Percentiles rank a stretch among this genome's conserved stretches.
Conservation (phyloP, 2,113 vertebrate species). For the Barnardius zonarius region DNA sequence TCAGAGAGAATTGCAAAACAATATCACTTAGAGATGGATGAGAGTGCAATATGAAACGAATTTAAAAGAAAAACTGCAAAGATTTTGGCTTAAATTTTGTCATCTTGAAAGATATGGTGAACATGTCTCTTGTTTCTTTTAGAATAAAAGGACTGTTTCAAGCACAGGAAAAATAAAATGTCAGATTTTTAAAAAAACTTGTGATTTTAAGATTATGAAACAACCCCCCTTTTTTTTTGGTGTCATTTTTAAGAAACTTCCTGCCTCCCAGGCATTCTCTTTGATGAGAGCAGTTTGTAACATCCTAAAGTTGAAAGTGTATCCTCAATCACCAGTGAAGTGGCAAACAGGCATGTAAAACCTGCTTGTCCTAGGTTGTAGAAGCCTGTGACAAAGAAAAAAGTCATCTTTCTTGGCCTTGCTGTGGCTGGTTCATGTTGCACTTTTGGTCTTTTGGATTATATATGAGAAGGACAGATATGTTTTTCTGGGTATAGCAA, state of each 20-base stretch:
- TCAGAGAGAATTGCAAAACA: neutral
- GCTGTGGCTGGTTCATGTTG: neutral
- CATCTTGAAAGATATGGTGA: neutral
- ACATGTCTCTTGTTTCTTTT: neutral
- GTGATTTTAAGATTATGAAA: neutral
- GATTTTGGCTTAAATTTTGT: neutral
- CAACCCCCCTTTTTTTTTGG: fast-evolving
- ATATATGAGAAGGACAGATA: neutral
- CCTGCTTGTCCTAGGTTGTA: neutral
- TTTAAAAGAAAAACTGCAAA: neutral
- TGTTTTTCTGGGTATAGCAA: neutral
- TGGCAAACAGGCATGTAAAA: neutral
- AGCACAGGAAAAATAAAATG: neutral
- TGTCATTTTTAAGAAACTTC: neutral
- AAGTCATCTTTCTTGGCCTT: neutral
- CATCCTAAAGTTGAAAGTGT: neutral
- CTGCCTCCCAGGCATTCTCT: neutral
- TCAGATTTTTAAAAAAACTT: neutral
- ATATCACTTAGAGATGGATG: neutral
- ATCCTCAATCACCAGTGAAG: neutral
- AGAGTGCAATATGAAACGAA: neutral
- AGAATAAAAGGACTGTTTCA: neutral
- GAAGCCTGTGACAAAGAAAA: neutral
- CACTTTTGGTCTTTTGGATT: neutral
- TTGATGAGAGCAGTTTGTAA: neutral